These are phyloP conservation scores for Entomobrya multifasciata DNA, from an alignment of 2,888 invertebrate genomes.

Conservation along the genomic window DNA sequence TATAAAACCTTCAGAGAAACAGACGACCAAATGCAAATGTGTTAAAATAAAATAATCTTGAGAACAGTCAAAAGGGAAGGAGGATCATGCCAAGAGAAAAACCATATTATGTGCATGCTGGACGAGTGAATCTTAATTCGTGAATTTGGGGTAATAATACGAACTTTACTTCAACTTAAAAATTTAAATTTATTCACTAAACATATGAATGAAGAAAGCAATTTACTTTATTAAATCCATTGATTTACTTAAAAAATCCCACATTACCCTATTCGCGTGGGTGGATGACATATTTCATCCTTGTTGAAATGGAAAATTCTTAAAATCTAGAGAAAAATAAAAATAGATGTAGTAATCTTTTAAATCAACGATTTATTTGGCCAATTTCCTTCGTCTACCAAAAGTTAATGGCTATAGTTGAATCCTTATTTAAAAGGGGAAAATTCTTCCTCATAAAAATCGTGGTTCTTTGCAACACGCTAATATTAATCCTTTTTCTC, in stretches of 20 bases:
- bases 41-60: neutral
- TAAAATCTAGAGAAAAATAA: too few relatives aligned
- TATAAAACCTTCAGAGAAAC: neutral
- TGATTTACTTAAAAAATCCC: too few relatives aligned
- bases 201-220: neutral
- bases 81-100: neutral
- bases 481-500: neutral
- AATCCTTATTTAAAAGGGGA: too few relatives aligned
- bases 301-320: too few relatives aligned
- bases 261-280: too few relatives aligned
- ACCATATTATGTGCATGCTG: neutral
- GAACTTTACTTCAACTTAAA: neutral
- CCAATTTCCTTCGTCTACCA: too few relatives aligned
- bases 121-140: neutral
- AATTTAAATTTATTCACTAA: neutral
- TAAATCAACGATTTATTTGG: too few relatives aligned
- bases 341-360: too few relatives aligned
- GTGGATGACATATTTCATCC: too few relatives aligned
- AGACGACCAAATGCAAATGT: constrained; percentile 33
- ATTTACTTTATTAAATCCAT: constrained; percentile 18
- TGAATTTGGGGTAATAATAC: neutral
- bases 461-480: neutral
- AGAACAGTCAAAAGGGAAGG: neutral
- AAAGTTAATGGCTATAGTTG: too few relatives aligned
- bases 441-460: neutral